Evolutionary conservation across 2,888 invertebrate genomes (phyloP).

Genomic region (Allolobophora icterica): DNA sequence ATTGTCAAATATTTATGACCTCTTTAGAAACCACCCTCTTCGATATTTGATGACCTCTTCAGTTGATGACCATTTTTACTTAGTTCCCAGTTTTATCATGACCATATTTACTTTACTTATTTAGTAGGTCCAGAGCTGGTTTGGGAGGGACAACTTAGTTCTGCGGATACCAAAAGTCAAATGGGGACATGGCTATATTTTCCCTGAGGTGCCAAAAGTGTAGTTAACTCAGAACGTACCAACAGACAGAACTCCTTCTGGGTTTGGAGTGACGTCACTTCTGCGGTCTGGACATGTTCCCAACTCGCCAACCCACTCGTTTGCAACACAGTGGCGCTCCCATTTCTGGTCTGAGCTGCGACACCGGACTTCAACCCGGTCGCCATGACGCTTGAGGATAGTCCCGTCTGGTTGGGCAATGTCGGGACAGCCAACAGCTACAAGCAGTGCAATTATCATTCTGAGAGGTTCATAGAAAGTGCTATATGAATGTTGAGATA

Average conservation of each 20-base stretch:
- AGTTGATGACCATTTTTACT: background rate
- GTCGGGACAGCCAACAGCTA: slow-evolving; percentile 48
- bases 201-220: no score
- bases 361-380: slow-evolving; percentile 34
- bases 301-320: slow-evolving; percentile 37
- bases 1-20: no score
- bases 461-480: background rate
- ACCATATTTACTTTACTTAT: no score
- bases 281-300: slow-evolving; percentile 32
- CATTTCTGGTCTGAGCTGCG: slow-evolving; percentile 29
- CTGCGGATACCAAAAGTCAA: no score
- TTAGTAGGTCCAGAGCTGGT: no score
- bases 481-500: no score
- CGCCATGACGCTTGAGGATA: slow-evolving; percentile 34
- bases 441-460: background rate
- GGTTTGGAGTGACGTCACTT: slow-evolving; percentile 27
- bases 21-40: background rate
- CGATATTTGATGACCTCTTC: background rate
- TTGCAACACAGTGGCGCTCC: slow-evolving; percentile 33
- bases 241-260: slow-evolving; percentile 37
- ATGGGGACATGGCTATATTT: no score
- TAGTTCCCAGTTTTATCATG: background rate
- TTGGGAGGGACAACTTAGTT: no score
- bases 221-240: slow-evolving; percentile 31
- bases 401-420: slow-evolving; percentile 31